Evolutionary conservation across 2,113 vertebrate species (phyloP), one percentile per base, ranked within the genome.

Genomic region (Pteruthius melanotis): DNA sequence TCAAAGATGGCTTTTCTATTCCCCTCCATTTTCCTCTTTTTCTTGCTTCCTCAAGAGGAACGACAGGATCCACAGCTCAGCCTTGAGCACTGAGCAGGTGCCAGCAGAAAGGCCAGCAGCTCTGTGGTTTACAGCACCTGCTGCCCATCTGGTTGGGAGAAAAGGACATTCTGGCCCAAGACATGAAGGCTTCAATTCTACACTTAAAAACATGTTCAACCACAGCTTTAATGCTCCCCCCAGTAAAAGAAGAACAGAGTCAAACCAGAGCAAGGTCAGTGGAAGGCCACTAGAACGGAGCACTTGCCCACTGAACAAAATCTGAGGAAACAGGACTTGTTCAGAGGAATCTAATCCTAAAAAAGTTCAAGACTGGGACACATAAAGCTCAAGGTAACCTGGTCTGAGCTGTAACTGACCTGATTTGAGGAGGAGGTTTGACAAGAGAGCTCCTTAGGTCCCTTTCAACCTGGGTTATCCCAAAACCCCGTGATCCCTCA

Each of bases 251-350:
- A 65, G 35, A 42, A 69, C 24, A 37, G 7, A 64, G 24, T 7
- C 24, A 57, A 59, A 44, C 11, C n/a, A 53, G 14, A 40, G 33
- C 7, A 35, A 72, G 28, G 31, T 27, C 49, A 40, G 35, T 15
- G 17, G 49, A 40, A 13, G 17, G 13, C 11, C 28, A 13, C 12
- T 7, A 4, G 28, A 42, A 26, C 0, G 1, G n/a, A 76, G 4
- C 37, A 40, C 8, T 26, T 61, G 18, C 4, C 28, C 57, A 59
- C 24, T 15, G 52, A 83, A 60, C 9, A 56, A 60, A 70, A 65
- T 13, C 23, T 79, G 59, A 76, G 24, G 26, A 35, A 52, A 61
- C 1, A 40, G 23, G 21, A 7, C 22, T 57, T 13, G 3, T 27
- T 68, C 54, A 77, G 3, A 19, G 33, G 22, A 14, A 45, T 4